These are phyloP conservation scores for Alexandromys fortis DNA, from an alignment of 2,113 vertebrate species.

Conservation along the genomic window DNA sequence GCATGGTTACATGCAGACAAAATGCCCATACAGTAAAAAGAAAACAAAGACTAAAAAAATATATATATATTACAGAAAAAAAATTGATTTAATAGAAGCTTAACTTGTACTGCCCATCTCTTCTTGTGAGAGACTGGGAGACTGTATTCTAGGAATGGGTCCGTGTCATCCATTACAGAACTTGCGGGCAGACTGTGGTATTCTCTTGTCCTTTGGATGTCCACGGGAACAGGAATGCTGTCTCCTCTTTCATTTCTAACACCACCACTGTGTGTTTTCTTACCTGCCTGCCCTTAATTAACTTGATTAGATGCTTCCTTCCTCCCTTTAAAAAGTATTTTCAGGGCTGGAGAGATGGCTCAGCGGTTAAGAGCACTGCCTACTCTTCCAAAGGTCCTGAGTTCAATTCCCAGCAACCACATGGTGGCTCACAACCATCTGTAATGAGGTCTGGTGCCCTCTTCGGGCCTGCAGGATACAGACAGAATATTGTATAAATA, in stretches of 20 bases:
- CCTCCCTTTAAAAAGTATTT: background rate
- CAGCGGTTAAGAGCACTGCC: too few species aligned
- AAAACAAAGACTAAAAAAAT: background rate
- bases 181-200: background rate
- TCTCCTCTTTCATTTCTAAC: background rate
- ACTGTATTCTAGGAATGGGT: background rate
- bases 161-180: background rate
- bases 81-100: background rate
- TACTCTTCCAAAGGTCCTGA: too few species aligned
- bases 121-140: background rate
- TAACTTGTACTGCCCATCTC: background rate
- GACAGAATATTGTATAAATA: too few species aligned
- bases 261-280: background rate
- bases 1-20: background rate
- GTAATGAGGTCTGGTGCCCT: too few species aligned
- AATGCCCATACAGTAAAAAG: background rate
- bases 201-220: background rate
- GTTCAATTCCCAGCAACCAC: too few species aligned
- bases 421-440: too few species aligned
- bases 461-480: too few species aligned
- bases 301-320: background rate
- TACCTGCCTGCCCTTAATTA: background rate
- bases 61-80: background rate
- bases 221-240: background rate
- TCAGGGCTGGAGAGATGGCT: too few species aligned